Base-by-base conservation (phyloP, 2,113 vertebrate species). In the Columbina picui region DNA sequence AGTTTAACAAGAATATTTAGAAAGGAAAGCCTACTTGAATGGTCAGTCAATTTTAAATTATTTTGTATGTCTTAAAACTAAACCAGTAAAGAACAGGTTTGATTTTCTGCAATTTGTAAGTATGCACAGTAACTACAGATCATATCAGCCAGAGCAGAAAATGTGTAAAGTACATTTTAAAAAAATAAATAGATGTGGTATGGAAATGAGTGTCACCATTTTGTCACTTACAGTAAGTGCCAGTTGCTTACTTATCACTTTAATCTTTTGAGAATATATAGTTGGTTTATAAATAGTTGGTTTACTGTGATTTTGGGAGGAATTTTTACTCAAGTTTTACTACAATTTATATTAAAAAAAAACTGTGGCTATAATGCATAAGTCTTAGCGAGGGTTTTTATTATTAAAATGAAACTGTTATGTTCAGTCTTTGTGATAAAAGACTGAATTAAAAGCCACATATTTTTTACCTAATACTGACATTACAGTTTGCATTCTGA, bases 1-100 rank as follows among this genome's bases (percentile, higher is more conserved):
- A 98, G 90, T 71, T 94, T 98, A 96, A 98, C 96, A 79, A 89
- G 84, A 74, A 92, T 97, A 90, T 98, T 98, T 95, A 97, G 53
- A 97, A 96, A 65, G 25, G 91, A 74, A 70, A 90, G 60, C 94
- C 67, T 86, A 18, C 60, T 59, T 77, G 52, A 94, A 27, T 79
- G 97, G 98, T 98, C 43, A 98, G 96, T 97, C 84, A 43, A 56
- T 85, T 94, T 71, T 47, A 60, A 85, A 59, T 20, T 73, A 10
- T 34, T 43, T 69, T 71, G 10, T 14, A 27, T 75, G 43, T 32
- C 26, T 34, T 52, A 71, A 93, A 94, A 88, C 30, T 19, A 67
- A 69, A 20, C n/a, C 55, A 74, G 27, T 61, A 80, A 79, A 61
- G 12, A 59, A 56, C 0, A 0, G 10, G 20, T 80, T 57, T 77